These are phyloP conservation scores for Dipodomys ordii DNA, from an alignment of 2,113 vertebrate species.

Conservation along the genomic window DNA sequence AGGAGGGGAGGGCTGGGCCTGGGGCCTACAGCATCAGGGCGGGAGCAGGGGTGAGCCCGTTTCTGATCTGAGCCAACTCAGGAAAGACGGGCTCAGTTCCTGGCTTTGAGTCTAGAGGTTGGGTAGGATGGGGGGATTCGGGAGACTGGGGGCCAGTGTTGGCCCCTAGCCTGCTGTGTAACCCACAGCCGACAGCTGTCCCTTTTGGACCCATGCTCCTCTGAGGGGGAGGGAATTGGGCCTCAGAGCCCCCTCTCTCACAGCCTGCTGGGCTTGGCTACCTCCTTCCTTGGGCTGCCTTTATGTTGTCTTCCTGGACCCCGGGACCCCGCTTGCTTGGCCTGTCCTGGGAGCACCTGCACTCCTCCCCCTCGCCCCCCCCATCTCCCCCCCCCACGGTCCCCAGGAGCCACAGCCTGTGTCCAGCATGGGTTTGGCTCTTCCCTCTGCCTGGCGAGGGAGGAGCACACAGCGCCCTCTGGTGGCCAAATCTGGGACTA, in stretches of 20 bases:
- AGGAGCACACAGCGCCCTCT: constrained; percentile 9
- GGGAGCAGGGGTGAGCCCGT: background rate
- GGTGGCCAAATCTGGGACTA: background rate
- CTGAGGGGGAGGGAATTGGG: background rate
- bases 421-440: background rate
- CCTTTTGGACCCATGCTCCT: background rate
- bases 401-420: too few species aligned
- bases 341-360: background rate
- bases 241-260: background rate
- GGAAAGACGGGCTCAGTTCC: background rate
- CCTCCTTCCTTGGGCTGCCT: background rate
- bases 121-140: constrained; percentile 53
- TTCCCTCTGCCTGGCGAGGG: background rate
- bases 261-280: background rate
- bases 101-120: background rate
- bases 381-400: too few species aligned
- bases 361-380: too few species aligned
- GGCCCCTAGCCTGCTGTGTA: background rate
- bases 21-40: too few species aligned
- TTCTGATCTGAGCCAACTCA: background rate
- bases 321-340: background rate
- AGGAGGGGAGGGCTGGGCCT: background rate
- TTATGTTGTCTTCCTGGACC: background rate
- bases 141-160: constrained; percentile 13
- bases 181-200: background rate